Percentiles rank a stretch among this genome's conserved stretches.
Conservation (phyloP, 2,888 invertebrate genomes). For the Torymus texanus region DNA sequence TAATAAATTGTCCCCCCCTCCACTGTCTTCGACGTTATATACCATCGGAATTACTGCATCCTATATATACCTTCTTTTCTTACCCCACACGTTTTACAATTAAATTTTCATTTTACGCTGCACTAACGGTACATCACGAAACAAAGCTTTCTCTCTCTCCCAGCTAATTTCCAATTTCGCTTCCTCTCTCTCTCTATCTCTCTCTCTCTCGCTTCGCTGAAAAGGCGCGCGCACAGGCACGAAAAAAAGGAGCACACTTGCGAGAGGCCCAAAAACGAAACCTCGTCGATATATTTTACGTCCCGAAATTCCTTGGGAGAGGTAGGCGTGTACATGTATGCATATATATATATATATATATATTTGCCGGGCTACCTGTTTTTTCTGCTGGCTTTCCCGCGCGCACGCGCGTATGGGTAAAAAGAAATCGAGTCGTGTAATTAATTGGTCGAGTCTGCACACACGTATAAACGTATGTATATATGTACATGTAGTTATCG, state of each 20-base stretch:
- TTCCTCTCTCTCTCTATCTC: background rate
- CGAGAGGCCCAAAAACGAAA: conserved; percentile 48
- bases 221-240: background rate
- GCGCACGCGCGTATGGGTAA: conserved; percentile 6
- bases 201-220: background rate
- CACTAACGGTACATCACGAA: background rate
- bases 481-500: conserved; percentile 3
- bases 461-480: no score
- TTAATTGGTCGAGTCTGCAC: conserved; percentile 37
- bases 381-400: conserved; percentile 25
- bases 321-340: conserved; percentile 1
- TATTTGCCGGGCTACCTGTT: no score
- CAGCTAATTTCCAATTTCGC: background rate
- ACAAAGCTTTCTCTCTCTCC: background rate
- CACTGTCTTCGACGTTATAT: no score
- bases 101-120: no score
- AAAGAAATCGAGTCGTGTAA: conserved; percentile 46
- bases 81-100: no score
- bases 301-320: conserved; percentile 48
- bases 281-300: conserved; percentile 48
- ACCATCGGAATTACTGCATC: no score
- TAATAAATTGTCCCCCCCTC: no score
- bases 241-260: background rate
- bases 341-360: no score
- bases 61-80: no score